Base-by-base conservation (phyloP, 2,113 vertebrate species). In the Siniperca knerii region DNA sequence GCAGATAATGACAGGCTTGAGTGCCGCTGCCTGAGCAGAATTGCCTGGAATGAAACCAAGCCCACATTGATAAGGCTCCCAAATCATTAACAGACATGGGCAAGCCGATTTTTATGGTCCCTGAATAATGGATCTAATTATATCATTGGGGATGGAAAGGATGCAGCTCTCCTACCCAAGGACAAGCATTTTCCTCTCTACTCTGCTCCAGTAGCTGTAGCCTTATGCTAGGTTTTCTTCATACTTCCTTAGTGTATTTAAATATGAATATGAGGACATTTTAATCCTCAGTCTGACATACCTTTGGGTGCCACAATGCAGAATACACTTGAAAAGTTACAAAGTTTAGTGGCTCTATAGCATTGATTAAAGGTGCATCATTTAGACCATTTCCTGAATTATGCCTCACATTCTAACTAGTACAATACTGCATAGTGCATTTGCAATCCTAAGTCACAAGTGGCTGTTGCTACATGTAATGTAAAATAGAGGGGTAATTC, bases 91-190 rank as follows among this genome's bases (percentile, higher is more conserved):
- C 77, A 18, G 62, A 82, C n/a, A 64, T 77, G 42, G 21, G 15
- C 61, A 15, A 44, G 40, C 58, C 13, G 48, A 46, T 66, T 85
- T 91, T 71, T 50, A 75, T 78, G 79, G 50, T 87, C 82, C 58
- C 77, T 75, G 77, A 86, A 84, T 83, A 79, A 82, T 11, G 0
- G 33, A 81, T 89, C 33, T 82, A 90, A 87, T 90, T 79, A 77
- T 37, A 67, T 64, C 55, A 74, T 23, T 18, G 35, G 65, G 65
- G 58, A 57, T 76, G 64, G 33, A 77, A 66, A 65, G 4, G 42
- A 73, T 48, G 50, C 23, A 16, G 23, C 64, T 61, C 61, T 57
- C 18, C 54, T 66, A 48, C 57, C 35, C 61, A 79, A 82, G 2
- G 42, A 48, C 20, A 25, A 50, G 25, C 6, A 73, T 69, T 60